Evolutionary conservation across 1,140 invertebrate species (phyloP).

Genomic region (Mactra quadrangularis): DNA sequence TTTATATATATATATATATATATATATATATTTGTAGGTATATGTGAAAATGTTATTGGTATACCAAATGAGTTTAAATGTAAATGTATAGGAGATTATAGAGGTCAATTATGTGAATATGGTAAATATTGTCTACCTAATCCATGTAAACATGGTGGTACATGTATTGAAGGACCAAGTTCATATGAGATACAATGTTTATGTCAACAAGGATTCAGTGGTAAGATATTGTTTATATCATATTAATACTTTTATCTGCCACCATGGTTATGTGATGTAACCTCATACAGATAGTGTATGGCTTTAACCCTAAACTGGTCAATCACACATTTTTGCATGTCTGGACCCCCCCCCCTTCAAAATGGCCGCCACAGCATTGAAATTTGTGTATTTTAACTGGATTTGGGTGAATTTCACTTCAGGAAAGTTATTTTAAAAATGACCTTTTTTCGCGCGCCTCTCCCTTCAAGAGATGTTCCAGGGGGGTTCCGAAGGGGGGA

Average conservation of each 20-base stretch:
- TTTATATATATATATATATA: too few species aligned
- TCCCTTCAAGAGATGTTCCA: too few species aligned
- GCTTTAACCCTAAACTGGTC: too few species aligned
- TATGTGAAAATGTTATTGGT: constrained; percentile 73
- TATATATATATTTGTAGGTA: constrained; percentile 65
- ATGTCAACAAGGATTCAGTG: constrained; percentile 72
- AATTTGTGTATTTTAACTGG: too few species aligned
- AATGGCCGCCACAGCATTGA: too few species aligned
- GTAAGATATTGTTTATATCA: constrained; percentile 53
- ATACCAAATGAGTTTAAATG: constrained; percentile 85
- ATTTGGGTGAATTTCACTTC: too few species aligned
- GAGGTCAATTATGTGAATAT: constrained; percentile 92
- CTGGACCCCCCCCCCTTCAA: too few species aligned
- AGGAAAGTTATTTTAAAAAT: too few species aligned
- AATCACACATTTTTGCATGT: too few species aligned
- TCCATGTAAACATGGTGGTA: constrained; percentile 92
- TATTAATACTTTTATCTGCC: background rate
- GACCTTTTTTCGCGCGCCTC: too few species aligned
- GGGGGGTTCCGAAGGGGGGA: too few species aligned
- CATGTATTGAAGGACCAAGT: constrained; percentile 89
- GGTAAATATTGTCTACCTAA: constrained; percentile 91
- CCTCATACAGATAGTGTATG: background rate
- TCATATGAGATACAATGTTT: constrained; percentile 76
- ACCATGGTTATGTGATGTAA: background rate
- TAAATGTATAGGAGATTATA: constrained; percentile 88